Evolutionary conservation across 2,797 vertebrate genomes (phyloP).

Genomic region (Alexandromys oeconomus): DNA sequence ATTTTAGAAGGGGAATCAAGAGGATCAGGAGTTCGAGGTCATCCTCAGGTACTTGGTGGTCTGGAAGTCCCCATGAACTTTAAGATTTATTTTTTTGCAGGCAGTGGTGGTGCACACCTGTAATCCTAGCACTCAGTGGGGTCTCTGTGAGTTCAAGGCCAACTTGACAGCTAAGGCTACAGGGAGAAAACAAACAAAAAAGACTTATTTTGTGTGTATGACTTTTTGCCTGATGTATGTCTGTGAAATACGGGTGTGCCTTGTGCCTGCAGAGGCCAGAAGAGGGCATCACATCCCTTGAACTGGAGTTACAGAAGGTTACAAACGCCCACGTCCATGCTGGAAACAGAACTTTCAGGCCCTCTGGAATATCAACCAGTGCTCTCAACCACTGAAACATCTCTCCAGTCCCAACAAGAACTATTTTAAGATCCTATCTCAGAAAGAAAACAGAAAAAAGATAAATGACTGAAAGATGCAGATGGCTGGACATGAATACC

Average conservation of each 20-base stretch:
- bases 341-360: neutral
- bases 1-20: neutral
- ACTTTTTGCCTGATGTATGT: neutral
- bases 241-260: neutral
- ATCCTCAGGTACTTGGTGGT: too few species aligned
- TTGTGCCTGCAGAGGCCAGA: neutral
- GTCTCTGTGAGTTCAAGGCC: neutral
- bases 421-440: neutral
- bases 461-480: neutral
- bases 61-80: neutral
- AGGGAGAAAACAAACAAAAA: neutral
- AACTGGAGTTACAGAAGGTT: neutral
- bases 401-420: neutral
- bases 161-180: neutral
- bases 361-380: neutral
- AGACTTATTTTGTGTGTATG: neutral
- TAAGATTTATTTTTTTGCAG: neutral
- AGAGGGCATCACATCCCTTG: neutral
- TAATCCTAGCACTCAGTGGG: neutral
- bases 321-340: neutral
- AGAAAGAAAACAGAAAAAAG: neutral
- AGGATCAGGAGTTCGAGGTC: too few species aligned
- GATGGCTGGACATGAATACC: neutral
- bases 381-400: neutral
- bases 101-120: neutral